A percentile compares a stretch with the other conserved stretches of the same genome.
These are phyloP conservation scores for Poecilia wingei DNA, from an alignment of 2,797 vertebrate genomes.

Conservation along the genomic window DNA sequence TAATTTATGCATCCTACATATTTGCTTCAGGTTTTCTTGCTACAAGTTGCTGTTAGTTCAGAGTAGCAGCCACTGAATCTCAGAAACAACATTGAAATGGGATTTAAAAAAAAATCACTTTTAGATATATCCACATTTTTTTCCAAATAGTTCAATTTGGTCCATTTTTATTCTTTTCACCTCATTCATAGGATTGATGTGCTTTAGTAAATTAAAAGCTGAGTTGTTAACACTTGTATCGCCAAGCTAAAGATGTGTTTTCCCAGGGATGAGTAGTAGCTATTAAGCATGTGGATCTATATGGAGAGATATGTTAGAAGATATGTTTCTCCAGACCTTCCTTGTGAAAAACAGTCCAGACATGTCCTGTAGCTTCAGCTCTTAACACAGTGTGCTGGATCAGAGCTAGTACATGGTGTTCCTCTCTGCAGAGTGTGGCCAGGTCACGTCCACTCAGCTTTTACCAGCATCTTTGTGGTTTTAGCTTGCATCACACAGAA, in stretches of 20 bases:
- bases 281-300: background rate
- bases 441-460: conserved; percentile 25
- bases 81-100: background rate
- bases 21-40: background rate
- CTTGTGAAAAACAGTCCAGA: conserved; percentile 10
- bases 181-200: background rate
- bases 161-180: background rate
- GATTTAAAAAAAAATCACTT: background rate
- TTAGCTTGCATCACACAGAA: conserved; percentile 13
- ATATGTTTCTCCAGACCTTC: background rate
- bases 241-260: background rate
- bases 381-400: conserved; percentile 31
- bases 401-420: conserved; percentile 21
- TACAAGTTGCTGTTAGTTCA: background rate
- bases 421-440: conserved; percentile 18
- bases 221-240: background rate
- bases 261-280: background rate
- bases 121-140: background rate
- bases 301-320: background rate
- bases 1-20: background rate
- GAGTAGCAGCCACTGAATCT: background rate
- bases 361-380: conserved; percentile 14
- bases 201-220: background rate
- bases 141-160: background rate
- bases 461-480: conserved; percentile 39